A percentile compares a stretch with the other conserved stretches of the same genome.
phyloP scores from a whole-genome alignment of 2,113 vertebrate species.

The Cervus canadensis region DNA sequence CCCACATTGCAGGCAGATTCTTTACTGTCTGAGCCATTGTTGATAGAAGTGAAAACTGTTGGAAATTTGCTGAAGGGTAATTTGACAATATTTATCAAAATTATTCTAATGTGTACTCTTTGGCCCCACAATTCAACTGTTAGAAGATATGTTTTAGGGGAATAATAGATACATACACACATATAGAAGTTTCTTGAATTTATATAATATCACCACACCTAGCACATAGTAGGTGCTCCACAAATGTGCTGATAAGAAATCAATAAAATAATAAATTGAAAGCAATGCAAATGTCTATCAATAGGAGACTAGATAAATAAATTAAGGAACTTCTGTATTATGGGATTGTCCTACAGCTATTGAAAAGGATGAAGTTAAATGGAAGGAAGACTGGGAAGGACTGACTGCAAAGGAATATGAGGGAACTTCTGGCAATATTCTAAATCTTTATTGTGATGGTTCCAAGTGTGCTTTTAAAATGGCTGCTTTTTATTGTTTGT shows the following conservation, averaged over 20 bases:
- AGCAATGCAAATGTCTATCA: not conserved
- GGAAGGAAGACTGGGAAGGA: not conserved
- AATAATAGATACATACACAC: not conserved
- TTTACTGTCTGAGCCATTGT: not conserved
- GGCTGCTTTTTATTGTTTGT: not conserved
- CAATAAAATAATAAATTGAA: not conserved
- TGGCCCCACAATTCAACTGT: not conserved
- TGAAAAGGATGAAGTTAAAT: not conserved
- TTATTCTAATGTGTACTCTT: not conserved
- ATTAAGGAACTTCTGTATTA: not conserved
- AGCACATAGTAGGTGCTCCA: not conserved
- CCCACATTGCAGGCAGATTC: not conserved
- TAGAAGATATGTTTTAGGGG: not conserved
- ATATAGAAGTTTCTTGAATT: not conserved
- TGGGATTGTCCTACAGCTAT: not conserved
- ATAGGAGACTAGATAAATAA: not conserved
- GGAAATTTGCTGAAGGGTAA: not conserved
- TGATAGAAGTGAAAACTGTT: not conserved
- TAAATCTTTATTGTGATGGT: not conserved
- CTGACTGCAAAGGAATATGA: not conserved
- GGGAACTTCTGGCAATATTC: not conserved
- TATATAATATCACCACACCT: not conserved
- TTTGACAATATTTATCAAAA: not conserved
- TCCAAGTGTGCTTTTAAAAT: not conserved
- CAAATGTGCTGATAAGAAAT: not conserved